A percentile compares a stretch with the other conserved stretches of the same genome.
Conservation (phyloP, 2,797 vertebrate species). For the Spea hammondii region DNA sequence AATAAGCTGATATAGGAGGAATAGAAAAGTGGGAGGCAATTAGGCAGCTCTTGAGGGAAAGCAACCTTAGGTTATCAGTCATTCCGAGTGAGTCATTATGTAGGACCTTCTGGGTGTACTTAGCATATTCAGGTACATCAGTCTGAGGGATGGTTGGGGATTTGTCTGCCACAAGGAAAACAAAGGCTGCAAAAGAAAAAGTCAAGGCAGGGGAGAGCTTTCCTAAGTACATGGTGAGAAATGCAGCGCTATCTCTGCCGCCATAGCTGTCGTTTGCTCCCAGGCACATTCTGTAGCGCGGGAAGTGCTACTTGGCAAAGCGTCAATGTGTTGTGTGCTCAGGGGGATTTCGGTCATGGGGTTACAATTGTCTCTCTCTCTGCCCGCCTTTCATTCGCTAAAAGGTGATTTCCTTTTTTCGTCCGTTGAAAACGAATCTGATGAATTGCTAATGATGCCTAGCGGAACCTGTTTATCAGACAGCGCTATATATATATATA, state of each 20-base stretch:
- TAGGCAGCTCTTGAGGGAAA: constrained; percentile 33
- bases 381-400: constrained; percentile 57
- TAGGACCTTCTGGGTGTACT: constrained; percentile 53
- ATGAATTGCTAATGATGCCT: constrained; percentile 67
- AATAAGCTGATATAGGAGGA: constrained; percentile 28
- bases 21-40: constrained; percentile 41
- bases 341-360: constrained; percentile 29
- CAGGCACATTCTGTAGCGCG: constrained; percentile 35
- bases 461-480: constrained; percentile 22
- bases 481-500: constrained; percentile 31
- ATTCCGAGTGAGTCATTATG: constrained; percentile 48
- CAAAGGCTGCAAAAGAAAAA: constrained; percentile 22
- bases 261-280: constrained; percentile 33
- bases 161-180: constrained; percentile 42
- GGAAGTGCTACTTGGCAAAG: constrained; percentile 52
- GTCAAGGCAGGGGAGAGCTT: constrained; percentile 21
- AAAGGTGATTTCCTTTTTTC: constrained; percentile 66
- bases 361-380: constrained; percentile 53
- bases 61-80: constrained; percentile 39
- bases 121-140: constrained; percentile 50
- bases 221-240: constrained; percentile 10
- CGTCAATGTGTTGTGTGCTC: constrained; percentile 45
- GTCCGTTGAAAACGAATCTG: constrained; percentile 73
- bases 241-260: constrained; percentile 3
- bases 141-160: constrained; percentile 38